phyloP scores from a whole-genome alignment of 1,140 invertebrate genomes.

The Phthorimaea operculella region DNA sequence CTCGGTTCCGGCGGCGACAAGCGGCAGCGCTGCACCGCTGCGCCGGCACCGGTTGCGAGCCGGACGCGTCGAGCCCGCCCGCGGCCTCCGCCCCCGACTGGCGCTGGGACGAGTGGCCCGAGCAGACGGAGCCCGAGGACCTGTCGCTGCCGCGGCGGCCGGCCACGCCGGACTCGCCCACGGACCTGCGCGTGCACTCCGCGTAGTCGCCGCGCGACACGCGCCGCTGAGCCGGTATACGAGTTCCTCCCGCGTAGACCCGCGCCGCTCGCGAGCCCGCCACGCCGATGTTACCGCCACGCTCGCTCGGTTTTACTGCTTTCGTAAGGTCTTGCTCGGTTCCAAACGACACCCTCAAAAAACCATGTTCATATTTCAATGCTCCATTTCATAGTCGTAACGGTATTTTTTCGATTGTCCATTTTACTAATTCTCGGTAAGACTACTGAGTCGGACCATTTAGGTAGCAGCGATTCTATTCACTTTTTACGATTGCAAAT shows the following conservation, averaged over 20 bases:
- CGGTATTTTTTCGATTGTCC: conserved; percentile 29
- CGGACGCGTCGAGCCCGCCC: conserved; percentile 41
- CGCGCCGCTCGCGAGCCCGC: conserved; percentile 19
- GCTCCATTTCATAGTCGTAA: conserved; percentile 23
- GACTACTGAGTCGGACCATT: conserved; percentile 39
- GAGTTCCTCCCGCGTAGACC: conserved; percentile 67
- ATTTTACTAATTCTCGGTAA: conserved; percentile 38
- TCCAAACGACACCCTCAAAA: conserved; percentile 5
- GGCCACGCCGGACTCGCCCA: conserved; percentile 56
- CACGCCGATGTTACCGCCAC: conserved; percentile 10
- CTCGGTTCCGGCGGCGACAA: conserved; percentile 83
- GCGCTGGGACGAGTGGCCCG: conserved; percentile 69
- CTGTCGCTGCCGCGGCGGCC: conserved; percentile 66
- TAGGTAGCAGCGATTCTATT: conserved; percentile 42
- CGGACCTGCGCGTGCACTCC: conserved; percentile 57
- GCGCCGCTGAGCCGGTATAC: conserved; percentile 66
- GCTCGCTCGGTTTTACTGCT: conserved; percentile 15
- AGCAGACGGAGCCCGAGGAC: conserved; percentile 92
- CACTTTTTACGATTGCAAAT: conserved; percentile 42
- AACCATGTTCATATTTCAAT: conserved; percentile 21
- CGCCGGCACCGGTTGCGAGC: conserved; percentile 49
- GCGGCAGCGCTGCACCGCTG: conserved; percentile 90
- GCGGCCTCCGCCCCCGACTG: conserved; percentile 53
- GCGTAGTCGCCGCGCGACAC: conserved; percentile 40
- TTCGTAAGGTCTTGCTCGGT: not conserved